phyloP scores from a whole-genome alignment of 2,113 vertebrate genomes.

The Cyphomyrus plagiostoma region DNA sequence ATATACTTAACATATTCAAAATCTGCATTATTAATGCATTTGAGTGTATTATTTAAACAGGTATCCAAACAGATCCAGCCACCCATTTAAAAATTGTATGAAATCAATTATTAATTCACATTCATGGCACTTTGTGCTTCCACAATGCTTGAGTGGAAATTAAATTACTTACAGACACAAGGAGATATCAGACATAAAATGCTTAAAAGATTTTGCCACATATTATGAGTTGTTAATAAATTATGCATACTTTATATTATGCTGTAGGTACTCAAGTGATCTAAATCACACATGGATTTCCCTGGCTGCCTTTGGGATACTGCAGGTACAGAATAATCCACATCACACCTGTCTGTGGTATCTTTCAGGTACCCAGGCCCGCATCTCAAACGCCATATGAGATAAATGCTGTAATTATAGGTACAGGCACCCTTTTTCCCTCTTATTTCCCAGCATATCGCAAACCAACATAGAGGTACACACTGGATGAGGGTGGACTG shows the following conservation, averaged over 20 bases:
- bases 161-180: neutral
- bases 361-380: neutral
- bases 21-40: neutral
- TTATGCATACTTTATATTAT: neutral
- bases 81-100: neutral
- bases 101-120: slow-evolving; percentile 1
- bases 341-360: neutral
- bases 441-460: neutral
- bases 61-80: neutral
- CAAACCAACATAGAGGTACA: neutral
- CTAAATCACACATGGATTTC: neutral
- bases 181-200: neutral
- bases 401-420: neutral
- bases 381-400: neutral
- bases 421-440: neutral
- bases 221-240: neutral
- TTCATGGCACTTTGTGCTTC: neutral
- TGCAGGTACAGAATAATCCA: neutral
- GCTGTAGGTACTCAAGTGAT: neutral
- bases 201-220: neutral
- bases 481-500: neutral
- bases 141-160: neutral
- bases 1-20: neutral
- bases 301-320: neutral
- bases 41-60: neutral